These are phyloP conservation scores for Sebastes goodei DNA, from an alignment of 2,797 vertebrate genomes.

Conservation along the genomic window DNA sequence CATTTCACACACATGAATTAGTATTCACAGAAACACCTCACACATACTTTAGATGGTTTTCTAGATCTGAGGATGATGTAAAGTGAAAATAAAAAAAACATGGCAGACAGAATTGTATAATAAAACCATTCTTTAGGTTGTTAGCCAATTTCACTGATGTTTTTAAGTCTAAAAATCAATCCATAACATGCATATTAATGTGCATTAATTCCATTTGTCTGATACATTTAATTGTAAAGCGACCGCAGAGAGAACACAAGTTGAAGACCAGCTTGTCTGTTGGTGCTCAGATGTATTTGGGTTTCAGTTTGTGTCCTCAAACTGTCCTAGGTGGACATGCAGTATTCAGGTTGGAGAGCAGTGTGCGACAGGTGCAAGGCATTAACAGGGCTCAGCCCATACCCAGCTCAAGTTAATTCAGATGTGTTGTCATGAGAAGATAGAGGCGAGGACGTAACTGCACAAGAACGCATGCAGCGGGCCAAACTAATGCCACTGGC, in stretches of 20 bases:
- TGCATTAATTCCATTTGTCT: not conserved
- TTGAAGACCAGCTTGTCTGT: not conserved
- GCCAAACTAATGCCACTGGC: constrained; percentile 14
- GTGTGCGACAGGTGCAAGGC: constrained; percentile 76
- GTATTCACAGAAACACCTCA: not conserved
- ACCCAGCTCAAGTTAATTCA: constrained; percentile 64
- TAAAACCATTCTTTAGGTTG: not conserved
- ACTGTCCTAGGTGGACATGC: constrained; percentile 54
- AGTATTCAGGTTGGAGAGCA: constrained; percentile 48
- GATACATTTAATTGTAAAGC: not conserved
- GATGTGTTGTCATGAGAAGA: constrained; percentile 74
- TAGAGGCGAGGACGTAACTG: constrained; percentile 42
- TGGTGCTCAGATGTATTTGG: not conserved
- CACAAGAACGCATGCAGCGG: constrained; percentile 52
- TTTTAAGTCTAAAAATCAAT: not conserved
- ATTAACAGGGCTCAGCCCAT: constrained; percentile 66
- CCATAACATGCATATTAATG: not conserved
- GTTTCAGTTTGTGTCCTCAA: constrained; percentile 55
- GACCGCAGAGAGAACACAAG: no score
- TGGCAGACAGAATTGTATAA: not conserved
- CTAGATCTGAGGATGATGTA: not conserved
- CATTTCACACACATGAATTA: not conserved
- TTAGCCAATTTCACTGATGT: not conserved
- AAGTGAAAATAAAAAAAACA: not conserved
- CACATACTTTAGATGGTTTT: not conserved